Evolutionary conservation across 2,113 vertebrate genomes (phyloP), one percentile per base, ranked within the genome.

Genomic region (Perca schrenkii): DNA sequence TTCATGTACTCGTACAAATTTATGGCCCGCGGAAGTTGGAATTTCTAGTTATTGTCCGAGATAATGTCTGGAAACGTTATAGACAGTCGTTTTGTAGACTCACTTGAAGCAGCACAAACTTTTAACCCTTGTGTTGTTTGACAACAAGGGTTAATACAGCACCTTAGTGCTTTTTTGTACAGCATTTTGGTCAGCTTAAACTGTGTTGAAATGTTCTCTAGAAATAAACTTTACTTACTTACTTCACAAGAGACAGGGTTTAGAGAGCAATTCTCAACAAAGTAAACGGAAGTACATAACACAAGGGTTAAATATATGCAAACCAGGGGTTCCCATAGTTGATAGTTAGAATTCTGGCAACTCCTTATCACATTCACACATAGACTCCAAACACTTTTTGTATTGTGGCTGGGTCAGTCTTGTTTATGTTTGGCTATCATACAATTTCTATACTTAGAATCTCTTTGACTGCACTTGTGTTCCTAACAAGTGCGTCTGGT

Each of bases 361-460:
- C 40, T 28, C 53, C 74, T 57, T 17, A 49, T 70, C 52, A 58
- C 47, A 72, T 40, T 57, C 28, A 61, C 31, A 58, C 62, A 77
- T 14, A 34, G 10, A 71, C 31, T 43, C 50, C 69, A 49, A 34
- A 53, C 53, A 16, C 31, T 60, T 62, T 28, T 60, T 15, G 68
- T 50, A 60, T 63, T 80, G 68, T 74, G 63, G 28, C 31, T 11
- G 47, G 22, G 65, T 60, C 52, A n/a, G 34, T 70, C 46, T 43
- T 86, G 54, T 80, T 85, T 79, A 60, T 77, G 28, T 83, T 65
- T 84, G 56, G 60, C 49, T 31, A 0, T 54, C 6, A 34, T 50
- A 72, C 79, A 79, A 75, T 36, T 47, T 79, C 77, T 85, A 79
- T 84, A 75, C 34, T 73, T 87, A 58, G 64, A 80, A 50, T 69